Conservation (phyloP, 2,113 vertebrate genomes). For the Percopsis transmontana region DNA sequence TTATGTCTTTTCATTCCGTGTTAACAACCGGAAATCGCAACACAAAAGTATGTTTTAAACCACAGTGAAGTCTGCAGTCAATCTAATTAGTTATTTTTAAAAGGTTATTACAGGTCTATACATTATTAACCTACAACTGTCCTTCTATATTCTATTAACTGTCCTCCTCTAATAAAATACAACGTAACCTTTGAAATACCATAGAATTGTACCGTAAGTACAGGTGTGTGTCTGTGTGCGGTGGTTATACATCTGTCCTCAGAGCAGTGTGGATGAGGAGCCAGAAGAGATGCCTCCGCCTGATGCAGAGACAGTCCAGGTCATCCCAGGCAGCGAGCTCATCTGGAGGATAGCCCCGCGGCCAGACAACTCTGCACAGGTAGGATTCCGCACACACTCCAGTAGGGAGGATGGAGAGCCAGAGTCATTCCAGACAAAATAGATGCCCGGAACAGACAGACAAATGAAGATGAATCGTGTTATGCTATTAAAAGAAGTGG, state of each 20-base stretch:
- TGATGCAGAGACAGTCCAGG: constrained; percentile 89
- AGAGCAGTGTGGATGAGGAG: constrained; percentile 84
- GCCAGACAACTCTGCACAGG: constrained; percentile 93
- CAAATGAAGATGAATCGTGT: not conserved
- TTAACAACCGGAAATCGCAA: too few relatives aligned
- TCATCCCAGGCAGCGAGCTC: constrained; percentile 92
- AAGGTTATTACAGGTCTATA: too few relatives aligned
- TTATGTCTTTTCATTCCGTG: too few relatives aligned
- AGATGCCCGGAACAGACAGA: not conserved
- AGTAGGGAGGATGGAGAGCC: not conserved
- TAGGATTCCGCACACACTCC: constrained; percentile 38
- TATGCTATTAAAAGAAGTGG: not conserved
- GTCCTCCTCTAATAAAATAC: not conserved
- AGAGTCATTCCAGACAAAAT: not conserved
- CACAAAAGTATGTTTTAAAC: too few relatives aligned
- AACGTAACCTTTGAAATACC: not conserved
- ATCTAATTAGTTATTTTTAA: too few relatives aligned
- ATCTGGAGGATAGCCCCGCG: constrained; percentile 94
- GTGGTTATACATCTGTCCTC: constrained; percentile 25
- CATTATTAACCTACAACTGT: too few relatives aligned
- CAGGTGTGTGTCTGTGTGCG: not conserved
- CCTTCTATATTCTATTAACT: too few relatives aligned
- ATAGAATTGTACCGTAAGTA: not conserved
- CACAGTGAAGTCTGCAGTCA: too few relatives aligned
- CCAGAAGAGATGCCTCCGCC: constrained; percentile 90